Percentiles rank a stretch among this genome's conserved stretches.
phyloP scores from a whole-genome alignment of 2,888 invertebrate genomes.

The Andrena praecox region DNA sequence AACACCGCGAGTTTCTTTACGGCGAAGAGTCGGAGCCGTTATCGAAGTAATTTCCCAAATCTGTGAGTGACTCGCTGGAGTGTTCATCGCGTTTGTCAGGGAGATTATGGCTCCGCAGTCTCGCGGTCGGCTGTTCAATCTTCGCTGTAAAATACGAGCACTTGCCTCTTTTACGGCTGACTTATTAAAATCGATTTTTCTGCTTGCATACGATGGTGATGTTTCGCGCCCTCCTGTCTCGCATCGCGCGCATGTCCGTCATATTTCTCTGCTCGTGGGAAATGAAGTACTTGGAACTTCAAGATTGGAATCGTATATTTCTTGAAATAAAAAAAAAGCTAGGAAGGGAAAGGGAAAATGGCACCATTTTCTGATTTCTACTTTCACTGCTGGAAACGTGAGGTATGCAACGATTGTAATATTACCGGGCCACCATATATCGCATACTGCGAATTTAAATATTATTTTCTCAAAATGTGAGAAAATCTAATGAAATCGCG shows the following conservation, averaged over 20 bases:
- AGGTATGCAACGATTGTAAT: no score
- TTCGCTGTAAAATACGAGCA: conserved; percentile 35
- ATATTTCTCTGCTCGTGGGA: neutral
- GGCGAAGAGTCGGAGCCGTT: neutral
- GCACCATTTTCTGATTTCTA: no score
- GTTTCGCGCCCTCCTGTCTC: conserved; percentile 14
- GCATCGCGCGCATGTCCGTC: neutral
- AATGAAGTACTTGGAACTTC: neutral
- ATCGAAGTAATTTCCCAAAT: conserved; percentile 17
- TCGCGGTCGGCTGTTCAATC: conserved; percentile 24
- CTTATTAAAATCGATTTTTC: conserved; percentile 53
- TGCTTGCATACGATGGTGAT: conserved; percentile 12
- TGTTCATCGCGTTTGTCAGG: neutral
- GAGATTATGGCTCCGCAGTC: conserved; percentile 21
- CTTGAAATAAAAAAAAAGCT: neutral
- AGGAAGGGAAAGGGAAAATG: neutral
- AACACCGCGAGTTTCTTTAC: neutral
- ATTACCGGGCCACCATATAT: no score
- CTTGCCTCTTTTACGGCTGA: conserved; percentile 28
- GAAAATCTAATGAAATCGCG: no score
- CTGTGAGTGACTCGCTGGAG: conserved; percentile 17
- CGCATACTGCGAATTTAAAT: no score
- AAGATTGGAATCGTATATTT: conserved; percentile 27
- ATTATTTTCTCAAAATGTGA: no score
- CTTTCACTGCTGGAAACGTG: neutral